Conservation (phyloP, 1,140 invertebrate genomes). For the Panagrolaimus sp. region DNA sequence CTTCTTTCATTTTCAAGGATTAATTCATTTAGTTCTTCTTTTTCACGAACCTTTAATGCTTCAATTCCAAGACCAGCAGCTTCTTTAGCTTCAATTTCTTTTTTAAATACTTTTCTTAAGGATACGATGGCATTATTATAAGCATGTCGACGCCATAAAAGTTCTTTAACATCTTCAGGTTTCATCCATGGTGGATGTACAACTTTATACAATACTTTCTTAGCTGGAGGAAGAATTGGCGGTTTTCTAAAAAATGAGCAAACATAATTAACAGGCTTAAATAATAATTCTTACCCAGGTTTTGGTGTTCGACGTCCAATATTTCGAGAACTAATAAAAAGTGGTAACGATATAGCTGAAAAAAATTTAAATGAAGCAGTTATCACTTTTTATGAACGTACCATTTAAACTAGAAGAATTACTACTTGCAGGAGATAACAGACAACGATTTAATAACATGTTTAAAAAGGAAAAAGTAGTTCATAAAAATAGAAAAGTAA, state of each 20-base stretch:
- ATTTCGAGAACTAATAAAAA: not conserved
- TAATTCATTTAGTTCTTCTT: constrained; percentile 36
- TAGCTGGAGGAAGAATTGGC: constrained; percentile 41
- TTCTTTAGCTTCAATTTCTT: constrained; percentile 35
- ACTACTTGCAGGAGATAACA: too few relatives aligned
- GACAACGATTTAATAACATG: not conserved
- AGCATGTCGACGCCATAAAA: constrained; percentile 46
- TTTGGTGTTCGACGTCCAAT: constrained; percentile 1
- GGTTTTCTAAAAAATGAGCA: constrained; percentile 40
- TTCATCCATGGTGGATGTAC: constrained; percentile 32
- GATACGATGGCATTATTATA: constrained; percentile 49
- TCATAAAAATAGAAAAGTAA: not conserved
- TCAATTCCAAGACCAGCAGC: constrained; percentile 30
- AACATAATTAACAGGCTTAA: not conserved
- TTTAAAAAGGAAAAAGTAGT: not conserved
- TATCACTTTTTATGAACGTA: too few relatives aligned
- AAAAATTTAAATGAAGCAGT: too few relatives aligned
- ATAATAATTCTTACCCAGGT: not conserved
- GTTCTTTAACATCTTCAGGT: constrained; percentile 41
- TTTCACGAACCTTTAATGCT: constrained; percentile 31
- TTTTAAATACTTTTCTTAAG: constrained; percentile 36
- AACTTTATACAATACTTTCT: constrained; percentile 31
- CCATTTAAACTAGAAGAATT: too few relatives aligned
- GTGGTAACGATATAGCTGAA: not conserved
- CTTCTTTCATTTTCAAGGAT: constrained; percentile 37